phyloP scores from a whole-genome alignment of 2,797 vertebrate genomes.

The Aythya fuligula region DNA sequence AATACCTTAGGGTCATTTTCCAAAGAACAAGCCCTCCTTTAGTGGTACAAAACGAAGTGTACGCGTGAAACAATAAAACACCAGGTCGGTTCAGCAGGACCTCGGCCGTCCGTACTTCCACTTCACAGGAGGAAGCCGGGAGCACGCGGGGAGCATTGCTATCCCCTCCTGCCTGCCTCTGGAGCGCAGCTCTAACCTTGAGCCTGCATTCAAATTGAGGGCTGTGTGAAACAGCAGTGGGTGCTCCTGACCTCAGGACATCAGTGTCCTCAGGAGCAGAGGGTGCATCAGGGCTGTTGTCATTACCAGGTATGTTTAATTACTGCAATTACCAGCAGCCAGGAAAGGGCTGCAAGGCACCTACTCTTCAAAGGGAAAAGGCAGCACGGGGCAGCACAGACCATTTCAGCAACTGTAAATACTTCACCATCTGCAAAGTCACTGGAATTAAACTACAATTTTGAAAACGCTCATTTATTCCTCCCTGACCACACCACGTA shows the following conservation, averaged over 20 bases:
- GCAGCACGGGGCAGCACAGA: background rate
- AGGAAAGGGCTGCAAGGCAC: conserved; percentile 30
- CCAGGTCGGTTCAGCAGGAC: background rate
- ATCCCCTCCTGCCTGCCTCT: conserved; percentile 28
- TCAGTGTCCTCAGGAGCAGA: conserved; percentile 2
- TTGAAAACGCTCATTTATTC: conserved; percentile 23
- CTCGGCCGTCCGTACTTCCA: background rate
- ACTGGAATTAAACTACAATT: conserved; percentile 5
- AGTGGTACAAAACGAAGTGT: background rate
- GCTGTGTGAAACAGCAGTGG: background rate
- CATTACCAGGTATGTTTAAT: conserved; percentile 62
- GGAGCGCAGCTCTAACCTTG: conserved; percentile 44
- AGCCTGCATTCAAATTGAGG: conserved; percentile 29
- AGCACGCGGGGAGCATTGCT: background rate
- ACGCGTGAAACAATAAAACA: background rate
- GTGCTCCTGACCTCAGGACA: background rate
- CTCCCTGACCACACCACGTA: background rate
- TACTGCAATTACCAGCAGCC: background rate
- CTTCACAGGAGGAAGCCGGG: background rate
- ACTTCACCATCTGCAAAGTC: conserved; percentile 2
- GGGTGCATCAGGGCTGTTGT: conserved; percentile 11
- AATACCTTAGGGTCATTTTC: background rate
- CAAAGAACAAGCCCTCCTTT: background rate
- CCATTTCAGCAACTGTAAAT: conserved; percentile 10
- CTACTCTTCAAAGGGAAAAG: conserved; percentile 26